A percentile compares a stretch with the other conserved stretches of the same genome.
Conservation (phyloP, 2,888 invertebrate species). For the Sminthurinus aureus region DNA sequence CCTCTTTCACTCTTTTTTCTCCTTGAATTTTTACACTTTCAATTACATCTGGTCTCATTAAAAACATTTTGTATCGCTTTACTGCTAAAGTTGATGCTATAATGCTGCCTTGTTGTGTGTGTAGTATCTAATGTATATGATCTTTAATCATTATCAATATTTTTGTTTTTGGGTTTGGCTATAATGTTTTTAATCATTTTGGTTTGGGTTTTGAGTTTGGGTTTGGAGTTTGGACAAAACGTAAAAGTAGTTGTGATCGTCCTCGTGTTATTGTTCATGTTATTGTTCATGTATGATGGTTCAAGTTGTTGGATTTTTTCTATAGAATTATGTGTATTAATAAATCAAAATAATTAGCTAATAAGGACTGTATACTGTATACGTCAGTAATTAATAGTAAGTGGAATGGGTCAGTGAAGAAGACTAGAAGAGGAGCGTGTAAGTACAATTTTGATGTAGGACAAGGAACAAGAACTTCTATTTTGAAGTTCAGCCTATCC, state of each 20-base stretch:
- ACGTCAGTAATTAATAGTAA: conserved; percentile 36
- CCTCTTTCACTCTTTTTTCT: neutral
- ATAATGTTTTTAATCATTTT: too few species aligned
- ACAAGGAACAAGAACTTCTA: conserved; percentile 53
- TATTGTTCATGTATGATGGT: neutral
- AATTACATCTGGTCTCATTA: too few species aligned
- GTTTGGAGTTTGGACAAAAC: too few species aligned
- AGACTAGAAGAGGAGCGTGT: conserved; percentile 57
- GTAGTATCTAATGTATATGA: too few species aligned
- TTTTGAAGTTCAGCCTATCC: conserved; percentile 54
- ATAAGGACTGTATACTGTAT: conserved; percentile 24
- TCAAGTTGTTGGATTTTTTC: conserved; percentile 16
- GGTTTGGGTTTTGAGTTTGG: too few species aligned
- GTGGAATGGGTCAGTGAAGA: conserved; percentile 44
- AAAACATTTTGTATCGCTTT: neutral
- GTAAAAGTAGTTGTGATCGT: too few species aligned
- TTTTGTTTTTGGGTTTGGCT: too few species aligned
- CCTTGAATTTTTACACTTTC: neutral
- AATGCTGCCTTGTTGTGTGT: too few species aligned
- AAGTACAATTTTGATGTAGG: conserved; percentile 60
- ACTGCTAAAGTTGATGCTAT: too few species aligned
- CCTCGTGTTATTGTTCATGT: neutral
- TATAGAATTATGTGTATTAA: too few species aligned
- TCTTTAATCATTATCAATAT: too few species aligned
- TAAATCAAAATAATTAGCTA: conserved; percentile 9